Evolutionary conservation across 2,113 vertebrate genomes (phyloP).

Genomic region (Mustela lutreola): DNA sequence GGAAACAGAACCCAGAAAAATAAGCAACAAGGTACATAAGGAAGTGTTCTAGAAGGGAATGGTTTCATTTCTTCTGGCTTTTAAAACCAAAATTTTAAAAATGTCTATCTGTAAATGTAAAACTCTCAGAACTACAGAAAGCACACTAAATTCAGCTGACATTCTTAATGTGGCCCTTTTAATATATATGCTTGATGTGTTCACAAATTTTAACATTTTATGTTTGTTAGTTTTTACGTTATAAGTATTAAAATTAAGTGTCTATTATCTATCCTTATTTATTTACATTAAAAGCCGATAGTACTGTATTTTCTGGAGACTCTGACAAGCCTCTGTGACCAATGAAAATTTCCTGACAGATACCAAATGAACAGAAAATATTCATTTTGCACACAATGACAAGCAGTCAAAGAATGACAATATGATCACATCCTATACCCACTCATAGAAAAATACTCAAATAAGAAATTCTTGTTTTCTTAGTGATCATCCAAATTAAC

Average conservation of each 20-base stretch:
- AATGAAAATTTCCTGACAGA: conserved; percentile 12
- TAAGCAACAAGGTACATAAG: not conserved
- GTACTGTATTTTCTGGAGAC: not conserved
- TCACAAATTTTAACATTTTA: not conserved
- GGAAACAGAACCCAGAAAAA: not conserved
- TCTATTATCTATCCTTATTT: not conserved
- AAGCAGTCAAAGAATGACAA: not conserved
- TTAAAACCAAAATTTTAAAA: conserved; percentile 28
- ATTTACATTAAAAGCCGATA: not conserved
- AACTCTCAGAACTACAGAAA: conserved; percentile 8
- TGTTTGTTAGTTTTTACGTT: not conserved
- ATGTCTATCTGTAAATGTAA: not conserved
- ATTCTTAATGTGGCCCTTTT: not conserved
- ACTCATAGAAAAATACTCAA: conserved; percentile 14
- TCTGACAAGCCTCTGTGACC: not conserved
- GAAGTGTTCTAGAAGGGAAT: not conserved
- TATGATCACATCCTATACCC: not conserved
- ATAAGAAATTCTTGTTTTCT: not conserved
- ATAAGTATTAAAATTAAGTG: conserved; percentile 40
- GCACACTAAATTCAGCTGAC: not conserved
- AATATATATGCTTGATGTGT: not conserved
- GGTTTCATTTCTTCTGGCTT: conserved; percentile 35
- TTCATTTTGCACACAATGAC: not conserved
- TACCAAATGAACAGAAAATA: conserved; percentile 36
- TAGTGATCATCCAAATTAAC: not conserved